Conservation (phyloP, 2,888 invertebrate species). For the Pollenia griseotomentosa region DNA sequence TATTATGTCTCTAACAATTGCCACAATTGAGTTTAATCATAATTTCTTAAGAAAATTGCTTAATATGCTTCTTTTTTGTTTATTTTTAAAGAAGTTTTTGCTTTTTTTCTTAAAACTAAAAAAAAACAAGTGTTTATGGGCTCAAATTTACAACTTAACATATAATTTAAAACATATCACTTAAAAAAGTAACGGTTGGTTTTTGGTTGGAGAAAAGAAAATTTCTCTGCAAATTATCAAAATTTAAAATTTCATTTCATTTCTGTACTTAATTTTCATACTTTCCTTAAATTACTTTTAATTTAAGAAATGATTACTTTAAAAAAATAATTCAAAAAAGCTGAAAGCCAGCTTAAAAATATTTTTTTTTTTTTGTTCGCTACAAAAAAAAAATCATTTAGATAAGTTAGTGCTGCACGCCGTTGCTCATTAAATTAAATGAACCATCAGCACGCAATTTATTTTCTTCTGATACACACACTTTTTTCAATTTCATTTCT, state of each 20-base stretch:
- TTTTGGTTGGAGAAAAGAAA: conserved; percentile 6
- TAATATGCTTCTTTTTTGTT: conserved; percentile 51
- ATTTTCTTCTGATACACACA: conserved; percentile 74
- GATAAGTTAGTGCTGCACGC: conserved; percentile 79
- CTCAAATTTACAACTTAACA: conserved; percentile 71
- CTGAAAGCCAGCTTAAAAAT: conserved; percentile 37
- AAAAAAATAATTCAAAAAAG: conserved; percentile 7
- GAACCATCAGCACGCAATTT: conserved; percentile 84
- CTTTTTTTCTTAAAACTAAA: not conserved
- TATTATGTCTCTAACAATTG: conserved; percentile 61
- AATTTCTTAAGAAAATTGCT: conserved; percentile 70
- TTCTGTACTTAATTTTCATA: conserved; percentile 58
- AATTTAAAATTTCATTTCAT: conserved; percentile 50
- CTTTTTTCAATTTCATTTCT: conserved; percentile 47
- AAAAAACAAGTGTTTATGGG: conserved; percentile 67
- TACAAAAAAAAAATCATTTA: conserved; percentile 80
- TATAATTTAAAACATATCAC: conserved; percentile 71
- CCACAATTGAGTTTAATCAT: conserved; percentile 52
- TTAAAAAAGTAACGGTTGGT: conserved; percentile 56
- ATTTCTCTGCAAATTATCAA: not conserved
- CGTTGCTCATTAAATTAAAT: conserved; percentile 84
- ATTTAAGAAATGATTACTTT: conserved; percentile 62
- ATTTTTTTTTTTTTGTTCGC: conserved; percentile 13
- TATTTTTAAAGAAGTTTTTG: conserved; percentile 20
- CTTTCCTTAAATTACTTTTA: conserved; percentile 69